These are phyloP conservation scores for Geotrypetes seraphini DNA, from an alignment of 2,797 vertebrate genomes.

Conservation along the genomic window DNA sequence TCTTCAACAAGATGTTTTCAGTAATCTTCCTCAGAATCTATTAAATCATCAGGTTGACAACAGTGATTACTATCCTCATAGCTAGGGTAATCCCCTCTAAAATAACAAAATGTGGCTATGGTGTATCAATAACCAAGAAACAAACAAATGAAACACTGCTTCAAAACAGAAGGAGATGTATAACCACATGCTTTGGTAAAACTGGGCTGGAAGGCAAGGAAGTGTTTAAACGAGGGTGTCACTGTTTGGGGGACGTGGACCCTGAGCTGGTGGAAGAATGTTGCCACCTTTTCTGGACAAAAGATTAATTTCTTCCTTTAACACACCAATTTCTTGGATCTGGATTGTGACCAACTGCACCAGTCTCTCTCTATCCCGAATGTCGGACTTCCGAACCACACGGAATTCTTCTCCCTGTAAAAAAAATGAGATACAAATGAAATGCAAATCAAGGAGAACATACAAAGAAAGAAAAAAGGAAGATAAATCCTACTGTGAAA, in stretches of 20 bases:
- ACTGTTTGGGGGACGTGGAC: not conserved
- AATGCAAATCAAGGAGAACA: not conserved
- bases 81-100: no score
- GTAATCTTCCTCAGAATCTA: no score
- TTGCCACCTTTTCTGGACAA: conserved; percentile 53
- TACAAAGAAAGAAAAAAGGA: not conserved
- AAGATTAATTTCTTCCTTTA: conserved; percentile 55
- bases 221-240: not conserved
- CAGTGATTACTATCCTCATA: no score
- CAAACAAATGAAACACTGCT: no score
- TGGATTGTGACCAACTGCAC: conserved; percentile 39
- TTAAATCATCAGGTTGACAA: no score
- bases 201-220: no score
- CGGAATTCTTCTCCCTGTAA: conserved; percentile 59
- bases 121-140: no score
- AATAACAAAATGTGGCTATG: no score
- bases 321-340: conserved; percentile 25
- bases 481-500: no score
- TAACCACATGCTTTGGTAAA: no score
- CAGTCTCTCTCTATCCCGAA: conserved; percentile 43
- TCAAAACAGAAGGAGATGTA: no score
- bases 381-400: conserved; percentile 27
- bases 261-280: conserved; percentile 40
- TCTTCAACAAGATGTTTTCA: no score
- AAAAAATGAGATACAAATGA: not conserved